Percentiles rank a stretch among this genome's conserved stretches.
Conservation (phyloP, 2,113 vertebrate genomes). For the Apteryx owenii region DNA sequence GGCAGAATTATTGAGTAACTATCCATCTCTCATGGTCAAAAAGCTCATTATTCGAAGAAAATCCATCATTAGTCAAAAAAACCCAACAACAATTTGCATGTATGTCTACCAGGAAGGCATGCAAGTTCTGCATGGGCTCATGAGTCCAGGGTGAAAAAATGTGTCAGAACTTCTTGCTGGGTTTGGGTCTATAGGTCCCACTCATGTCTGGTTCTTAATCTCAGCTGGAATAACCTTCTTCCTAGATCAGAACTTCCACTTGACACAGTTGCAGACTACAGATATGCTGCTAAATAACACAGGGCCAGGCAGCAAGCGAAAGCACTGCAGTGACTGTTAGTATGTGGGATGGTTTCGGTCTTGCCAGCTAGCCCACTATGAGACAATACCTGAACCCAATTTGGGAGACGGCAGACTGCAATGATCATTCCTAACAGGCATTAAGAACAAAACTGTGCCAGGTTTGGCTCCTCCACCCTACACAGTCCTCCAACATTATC, state of each 20-base stretch:
- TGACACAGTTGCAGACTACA: not conserved
- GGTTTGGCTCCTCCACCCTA: not conserved
- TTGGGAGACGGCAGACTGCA: not conserved
- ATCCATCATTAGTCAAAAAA: not conserved
- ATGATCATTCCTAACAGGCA: not conserved
- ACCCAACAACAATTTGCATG: not conserved
- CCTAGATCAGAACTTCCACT: not conserved
- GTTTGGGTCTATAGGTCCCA: not conserved
- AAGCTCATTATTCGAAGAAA: not conserved
- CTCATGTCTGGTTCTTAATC: not conserved
- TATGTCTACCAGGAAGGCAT: not conserved
- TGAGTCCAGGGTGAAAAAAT: not conserved
- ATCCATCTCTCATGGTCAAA: not conserved
- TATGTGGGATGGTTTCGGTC: not conserved
- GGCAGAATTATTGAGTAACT: not conserved
- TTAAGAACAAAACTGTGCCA: not conserved
- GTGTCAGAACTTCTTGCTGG: not conserved
- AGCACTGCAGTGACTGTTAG: not conserved
- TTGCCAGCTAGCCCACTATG: not conserved
- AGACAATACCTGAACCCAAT: not conserved
- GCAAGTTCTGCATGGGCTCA: fast-evolving
- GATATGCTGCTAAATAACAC: not conserved
- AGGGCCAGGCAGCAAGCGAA: not conserved
- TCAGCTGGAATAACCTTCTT: not conserved
- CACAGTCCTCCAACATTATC: not conserved